Base-by-base conservation (phyloP, 2,797 vertebrate species). In the Dendrocincla tyrannina region DNA sequence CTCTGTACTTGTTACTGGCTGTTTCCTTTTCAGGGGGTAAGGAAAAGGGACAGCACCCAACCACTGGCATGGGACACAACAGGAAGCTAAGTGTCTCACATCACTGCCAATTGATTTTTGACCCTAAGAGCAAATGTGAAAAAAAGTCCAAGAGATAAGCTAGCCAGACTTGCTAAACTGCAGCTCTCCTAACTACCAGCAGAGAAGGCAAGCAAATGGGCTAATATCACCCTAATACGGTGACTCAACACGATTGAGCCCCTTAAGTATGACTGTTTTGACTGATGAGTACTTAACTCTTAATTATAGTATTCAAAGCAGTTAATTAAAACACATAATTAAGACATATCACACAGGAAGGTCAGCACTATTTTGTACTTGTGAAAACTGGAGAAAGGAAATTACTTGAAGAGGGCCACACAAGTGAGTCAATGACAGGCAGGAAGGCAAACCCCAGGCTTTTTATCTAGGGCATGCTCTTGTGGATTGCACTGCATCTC, bases 281-380 rank as follows among this genome's bases (percentile, higher is more conserved):
- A 83, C 9, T 53, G 83, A 80, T 19, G n/a, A 93, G 32, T 42
- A 88, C 30, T 79, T 70, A 59, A 90, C 12, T 58, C 17, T 85
- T 88, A 70, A 92, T 91, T 93, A 82, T 6, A 91, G 53, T 33
- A 87, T 89, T 86, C 50, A 92, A 75, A 82, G 22, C 33, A 82
- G 33, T 86, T 82, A 93, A 93, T 89, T 88, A 82, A 87, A 88
- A 64, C 42, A 39, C 14, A 13, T 46, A 46, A 95, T 87, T 94
- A 88, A 85, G 73, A 72, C 18, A 84, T 8, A 68, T 58, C 49
- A 62, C 53, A 72, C 24, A 75, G 53, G 50, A 96, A 94, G 62
- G 69, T 88, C 85, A 92, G 76, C 56, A 41, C 42, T 75, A 59
- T 92, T 91, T 55, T n/a, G 42, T 81, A 84, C 44, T 77, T 74